A percentile compares a stretch with the other conserved stretches of the same genome.
phyloP scores from a whole-genome alignment of 2,113 vertebrate species.

The Cyanoderma ruficeps region DNA sequence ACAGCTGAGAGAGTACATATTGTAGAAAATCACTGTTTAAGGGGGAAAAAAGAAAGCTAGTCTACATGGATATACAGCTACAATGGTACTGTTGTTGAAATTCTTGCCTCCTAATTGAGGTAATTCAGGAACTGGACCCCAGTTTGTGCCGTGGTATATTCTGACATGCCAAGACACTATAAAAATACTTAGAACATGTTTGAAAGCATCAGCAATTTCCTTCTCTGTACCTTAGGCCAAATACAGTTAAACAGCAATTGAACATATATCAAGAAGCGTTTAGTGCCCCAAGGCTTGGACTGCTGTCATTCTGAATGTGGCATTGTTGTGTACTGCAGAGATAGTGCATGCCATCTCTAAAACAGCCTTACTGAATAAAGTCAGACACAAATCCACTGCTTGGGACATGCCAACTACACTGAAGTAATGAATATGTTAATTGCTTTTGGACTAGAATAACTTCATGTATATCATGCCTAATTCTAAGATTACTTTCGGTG shows the following conservation, averaged over 20 bases:
- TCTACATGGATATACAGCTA: neutral
- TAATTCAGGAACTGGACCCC: neutral
- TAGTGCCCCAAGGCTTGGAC: constrained; percentile 65
- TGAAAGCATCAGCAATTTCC: constrained; percentile 75
- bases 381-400: constrained; percentile 69
- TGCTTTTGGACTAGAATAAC: constrained; percentile 64
- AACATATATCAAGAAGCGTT: constrained; percentile 77
- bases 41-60: neutral
- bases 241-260: constrained; percentile 74
- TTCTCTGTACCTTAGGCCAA: constrained; percentile 69
- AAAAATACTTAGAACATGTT: constrained; percentile 74
- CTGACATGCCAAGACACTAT: constrained; percentile 64
- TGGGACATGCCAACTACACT: constrained; percentile 46
- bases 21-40: neutral
- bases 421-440: constrained; percentile 68
- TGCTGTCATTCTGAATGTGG: constrained; percentile 74
- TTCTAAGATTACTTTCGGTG: neutral
- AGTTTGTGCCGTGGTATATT: neutral
- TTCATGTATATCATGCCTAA: neutral
- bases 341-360: constrained; percentile 56
- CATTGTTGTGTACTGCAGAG: constrained; percentile 48
- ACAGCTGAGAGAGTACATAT: neutral
- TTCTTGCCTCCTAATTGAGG: constrained; percentile 7
- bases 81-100: neutral
- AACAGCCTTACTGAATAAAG: constrained; percentile 72